A percentile compares a stretch with the other conserved stretches of the same genome.
Evolutionary conservation across 1,140 invertebrate genomes (phyloP).

Genomic region (Zaprionus vittiger): DNA sequence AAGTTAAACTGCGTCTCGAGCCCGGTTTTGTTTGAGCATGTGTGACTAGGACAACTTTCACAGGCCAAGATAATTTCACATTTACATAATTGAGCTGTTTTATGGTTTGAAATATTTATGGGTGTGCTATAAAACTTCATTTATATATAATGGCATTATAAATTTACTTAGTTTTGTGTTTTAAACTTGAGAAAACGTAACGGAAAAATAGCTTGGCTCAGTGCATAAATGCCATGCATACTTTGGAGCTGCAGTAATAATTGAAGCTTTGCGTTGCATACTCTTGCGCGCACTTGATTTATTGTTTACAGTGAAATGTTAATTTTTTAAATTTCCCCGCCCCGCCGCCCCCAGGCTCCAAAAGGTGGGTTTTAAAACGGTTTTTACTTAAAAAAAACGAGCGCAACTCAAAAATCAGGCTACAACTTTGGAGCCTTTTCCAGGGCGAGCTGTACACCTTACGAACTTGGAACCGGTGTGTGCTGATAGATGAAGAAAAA

Average conservation of each 20-base stretch:
- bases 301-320: too few relatives aligned
- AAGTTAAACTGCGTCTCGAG: background rate
- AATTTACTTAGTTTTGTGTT: background rate
- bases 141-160: background rate
- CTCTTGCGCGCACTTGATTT: background rate
- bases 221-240: background rate
- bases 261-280: background rate
- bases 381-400: too few relatives aligned
- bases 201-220: background rate
- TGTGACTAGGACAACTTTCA: slow-evolving; percentile 1
- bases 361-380: too few relatives aligned
- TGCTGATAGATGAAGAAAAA: too few relatives aligned
- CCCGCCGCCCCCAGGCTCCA: too few relatives aligned
- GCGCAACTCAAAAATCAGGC: too few relatives aligned
- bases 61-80: background rate
- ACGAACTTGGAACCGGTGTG: too few relatives aligned
- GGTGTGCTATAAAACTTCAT: background rate
- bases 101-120: background rate
- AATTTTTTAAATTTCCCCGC: too few relatives aligned
- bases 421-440: too few relatives aligned
- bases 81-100: background rate
- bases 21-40: background rate
- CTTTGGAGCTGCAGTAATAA: background rate
- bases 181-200: background rate
- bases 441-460: too few relatives aligned